phyloP scores from a whole-genome alignment of 2,113 vertebrate species.

The Seriola rivoliana region DNA sequence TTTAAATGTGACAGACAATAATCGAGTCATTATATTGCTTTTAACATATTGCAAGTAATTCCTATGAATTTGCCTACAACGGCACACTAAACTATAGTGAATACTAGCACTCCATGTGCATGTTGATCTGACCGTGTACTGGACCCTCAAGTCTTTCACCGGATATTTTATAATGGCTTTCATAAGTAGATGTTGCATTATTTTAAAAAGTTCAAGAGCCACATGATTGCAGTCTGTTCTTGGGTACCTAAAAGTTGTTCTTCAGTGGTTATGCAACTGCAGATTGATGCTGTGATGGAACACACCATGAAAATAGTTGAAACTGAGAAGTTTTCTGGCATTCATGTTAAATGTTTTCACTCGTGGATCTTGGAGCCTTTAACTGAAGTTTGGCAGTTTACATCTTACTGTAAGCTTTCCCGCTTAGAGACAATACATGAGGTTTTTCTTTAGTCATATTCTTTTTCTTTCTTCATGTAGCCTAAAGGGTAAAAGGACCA shows the following conservation, averaged over 20 bases:
- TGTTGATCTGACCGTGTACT: conserved; percentile 52
- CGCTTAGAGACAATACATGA: conserved; percentile 27
- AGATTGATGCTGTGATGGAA: conserved; percentile 55
- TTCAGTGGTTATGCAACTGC: conserved; percentile 63
- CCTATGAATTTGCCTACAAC: conserved; percentile 74
- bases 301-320: conserved; percentile 42
- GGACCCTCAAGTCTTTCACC: conserved; percentile 61
- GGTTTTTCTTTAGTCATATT: conserved; percentile 34
- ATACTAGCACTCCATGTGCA: conserved; percentile 72
- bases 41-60: conserved; percentile 82
- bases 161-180: conserved; percentile 77
- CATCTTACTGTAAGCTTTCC: conserved; percentile 49
- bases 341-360: conserved; percentile 46
- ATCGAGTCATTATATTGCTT: conserved; percentile 80
- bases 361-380: conserved; percentile 49
- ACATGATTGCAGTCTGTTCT: conserved; percentile 59
- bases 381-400: conserved; percentile 60
- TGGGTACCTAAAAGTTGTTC: conserved; percentile 48
- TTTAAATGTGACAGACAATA: conserved; percentile 70
- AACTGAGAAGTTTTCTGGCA: conserved; percentile 42
- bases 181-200: conserved; percentile 64
- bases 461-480: conserved; percentile 45
- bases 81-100: conserved; percentile 73
- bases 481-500: conserved; percentile 36
- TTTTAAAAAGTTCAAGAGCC: conserved; percentile 67